phyloP scores from a whole-genome alignment of 2,888 invertebrate genomes.

The Caenorhabditis sp. region DNA sequence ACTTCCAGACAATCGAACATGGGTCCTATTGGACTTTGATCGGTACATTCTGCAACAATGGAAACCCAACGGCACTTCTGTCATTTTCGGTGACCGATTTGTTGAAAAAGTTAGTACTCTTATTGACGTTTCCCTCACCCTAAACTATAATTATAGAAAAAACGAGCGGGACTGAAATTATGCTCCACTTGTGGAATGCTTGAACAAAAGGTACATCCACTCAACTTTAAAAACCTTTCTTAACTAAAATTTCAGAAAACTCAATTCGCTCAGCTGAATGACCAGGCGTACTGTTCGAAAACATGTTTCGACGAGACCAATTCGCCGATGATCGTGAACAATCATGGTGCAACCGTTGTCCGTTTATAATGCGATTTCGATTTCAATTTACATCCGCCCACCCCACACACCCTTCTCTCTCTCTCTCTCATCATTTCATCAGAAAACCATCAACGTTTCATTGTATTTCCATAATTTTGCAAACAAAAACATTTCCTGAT shows the following conservation, averaged over 20 bases:
- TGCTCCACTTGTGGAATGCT: constrained; percentile 76
- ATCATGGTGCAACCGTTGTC: constrained; percentile 54
- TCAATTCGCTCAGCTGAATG: constrained; percentile 61
- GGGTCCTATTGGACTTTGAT: constrained; percentile 77
- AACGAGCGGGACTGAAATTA: constrained; percentile 64
- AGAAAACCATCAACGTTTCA: constrained; percentile 43
- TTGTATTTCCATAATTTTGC: constrained; percentile 9
- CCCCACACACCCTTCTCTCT: no score
- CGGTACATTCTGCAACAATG: constrained; percentile 73
- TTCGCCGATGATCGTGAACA: constrained; percentile 44
- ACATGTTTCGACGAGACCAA: constrained; percentile 61
- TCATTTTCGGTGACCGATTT: constrained; percentile 76
- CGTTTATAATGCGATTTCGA: constrained; percentile 48
- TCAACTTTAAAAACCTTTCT: neutral
- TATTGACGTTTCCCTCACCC: neutral
- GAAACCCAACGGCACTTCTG: constrained; percentile 72
- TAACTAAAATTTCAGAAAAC: constrained; percentile 29
- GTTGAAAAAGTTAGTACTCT: constrained; percentile 52
- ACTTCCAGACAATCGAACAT: constrained; percentile 75
- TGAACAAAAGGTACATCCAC: constrained; percentile 65
- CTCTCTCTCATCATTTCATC: neutral
- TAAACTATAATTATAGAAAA: constrained; percentile 47
- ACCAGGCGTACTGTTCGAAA: constrained; percentile 63
- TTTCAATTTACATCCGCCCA: neutral
- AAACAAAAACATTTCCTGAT: neutral